Conservation (phyloP, 1,140 invertebrate species). For the Drosophila sucinea region DNA sequence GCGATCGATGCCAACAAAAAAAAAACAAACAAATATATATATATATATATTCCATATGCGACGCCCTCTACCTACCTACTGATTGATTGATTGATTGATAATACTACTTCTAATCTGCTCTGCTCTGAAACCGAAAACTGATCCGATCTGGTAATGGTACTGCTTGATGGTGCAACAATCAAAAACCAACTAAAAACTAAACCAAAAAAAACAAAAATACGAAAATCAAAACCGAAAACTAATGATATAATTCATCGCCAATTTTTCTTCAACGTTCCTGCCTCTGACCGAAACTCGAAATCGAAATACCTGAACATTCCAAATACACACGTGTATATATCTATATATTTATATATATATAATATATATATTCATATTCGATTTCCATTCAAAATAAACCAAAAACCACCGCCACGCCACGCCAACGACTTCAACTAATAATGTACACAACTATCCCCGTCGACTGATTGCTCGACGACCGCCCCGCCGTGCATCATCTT, state of each 20-base stretch:
- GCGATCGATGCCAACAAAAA: conserved; percentile 62
- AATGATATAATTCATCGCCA: conserved; percentile 61
- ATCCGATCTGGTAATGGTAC: conserved; percentile 80
- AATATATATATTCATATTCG: conserved; percentile 26
- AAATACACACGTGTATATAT: not conserved
- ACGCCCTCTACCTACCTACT: conserved; percentile 40
- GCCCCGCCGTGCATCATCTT: conserved; percentile 57
- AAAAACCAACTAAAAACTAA: conserved; percentile 30
- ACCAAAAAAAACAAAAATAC: conserved; percentile 29
- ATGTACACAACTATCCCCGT: conserved; percentile 62
- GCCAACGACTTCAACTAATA: conserved; percentile 62
- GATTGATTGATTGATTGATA: conserved; percentile 66
- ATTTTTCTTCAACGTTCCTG: conserved; percentile 77
- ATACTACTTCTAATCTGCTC: conserved; percentile 75
- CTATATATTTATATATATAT: not conserved
- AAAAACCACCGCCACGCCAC: conserved; percentile 65
- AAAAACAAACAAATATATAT: conserved; percentile 20
- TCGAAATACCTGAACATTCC: conserved; percentile 21
- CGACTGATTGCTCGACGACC: conserved; percentile 71
- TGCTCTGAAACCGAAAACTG: conserved; percentile 74
- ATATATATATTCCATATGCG: conserved; percentile 51
- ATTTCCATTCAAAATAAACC: conserved; percentile 43
- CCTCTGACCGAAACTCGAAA: conserved; percentile 57
- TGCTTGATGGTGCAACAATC: conserved; percentile 74
- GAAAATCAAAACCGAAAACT: conserved; percentile 30